Evolutionary conservation across 1,140 invertebrate species (phyloP).

Genomic region (Cyclina sinensis): DNA sequence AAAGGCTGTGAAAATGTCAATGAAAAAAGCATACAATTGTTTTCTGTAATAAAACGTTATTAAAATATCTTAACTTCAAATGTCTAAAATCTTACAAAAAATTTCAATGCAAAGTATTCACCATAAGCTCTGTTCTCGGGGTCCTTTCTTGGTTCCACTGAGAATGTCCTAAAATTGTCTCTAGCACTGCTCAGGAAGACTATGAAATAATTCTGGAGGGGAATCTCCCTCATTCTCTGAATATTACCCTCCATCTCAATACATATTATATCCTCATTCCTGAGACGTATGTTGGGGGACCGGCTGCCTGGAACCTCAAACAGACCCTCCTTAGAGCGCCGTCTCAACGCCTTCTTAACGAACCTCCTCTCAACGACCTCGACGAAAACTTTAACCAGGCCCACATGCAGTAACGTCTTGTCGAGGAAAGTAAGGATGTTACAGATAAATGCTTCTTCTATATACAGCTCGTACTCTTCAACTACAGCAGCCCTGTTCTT

Average conservation of each 20-base stretch:
- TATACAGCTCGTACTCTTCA: constrained; percentile 70
- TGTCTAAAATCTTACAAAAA: too few species aligned
- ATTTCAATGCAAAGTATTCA: too few species aligned
- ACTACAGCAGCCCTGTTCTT: constrained; percentile 63
- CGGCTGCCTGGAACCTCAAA: constrained; percentile 74
- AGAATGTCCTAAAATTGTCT: constrained; percentile 73
- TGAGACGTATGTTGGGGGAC: constrained; percentile 65
- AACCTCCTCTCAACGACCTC: constrained; percentile 73
- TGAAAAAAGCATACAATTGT: too few species aligned
- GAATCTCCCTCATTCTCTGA: constrained; percentile 68
- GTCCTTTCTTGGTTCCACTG: constrained; percentile 72
- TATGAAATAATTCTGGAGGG: constrained; percentile 71
- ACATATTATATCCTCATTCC: constrained; percentile 70
- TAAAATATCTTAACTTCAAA: too few species aligned
- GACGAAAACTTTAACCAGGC: constrained; percentile 70
- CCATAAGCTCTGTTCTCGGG: constrained; percentile 64
- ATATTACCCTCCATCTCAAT: constrained; percentile 74
- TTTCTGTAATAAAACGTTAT: too few species aligned
- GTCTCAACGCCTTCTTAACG: constrained; percentile 61
- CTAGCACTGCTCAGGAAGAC: constrained; percentile 70
- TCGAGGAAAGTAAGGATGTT: constrained; percentile 72
- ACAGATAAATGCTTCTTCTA: constrained; percentile 68
- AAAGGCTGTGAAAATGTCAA: too few species aligned
- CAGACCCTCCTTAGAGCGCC: constrained; percentile 69
- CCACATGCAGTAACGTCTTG: constrained; percentile 64